Conservation (phyloP, 2,113 vertebrate genomes). For the Ceratotherium simum region DNA sequence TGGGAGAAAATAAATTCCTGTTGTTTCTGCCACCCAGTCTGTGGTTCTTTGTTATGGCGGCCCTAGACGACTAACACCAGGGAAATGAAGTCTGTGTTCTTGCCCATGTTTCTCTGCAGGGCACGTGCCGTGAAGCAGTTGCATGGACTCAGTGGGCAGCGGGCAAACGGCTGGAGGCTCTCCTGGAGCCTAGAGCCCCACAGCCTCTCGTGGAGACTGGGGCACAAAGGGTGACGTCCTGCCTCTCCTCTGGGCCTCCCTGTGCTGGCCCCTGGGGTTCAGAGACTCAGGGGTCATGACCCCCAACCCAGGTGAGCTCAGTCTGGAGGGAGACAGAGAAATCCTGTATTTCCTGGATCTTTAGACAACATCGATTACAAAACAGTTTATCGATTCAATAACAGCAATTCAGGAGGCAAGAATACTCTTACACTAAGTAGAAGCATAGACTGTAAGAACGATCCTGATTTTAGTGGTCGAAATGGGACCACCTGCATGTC, state of each 20-base stretch:
- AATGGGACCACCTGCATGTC: not conserved
- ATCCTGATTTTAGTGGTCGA: not conserved
- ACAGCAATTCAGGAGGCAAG: not conserved
- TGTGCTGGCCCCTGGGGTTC: not conserved
- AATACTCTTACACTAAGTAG: not conserved
- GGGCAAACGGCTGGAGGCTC: not conserved
- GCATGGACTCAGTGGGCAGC: not conserved
- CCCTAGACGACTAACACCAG: not conserved
- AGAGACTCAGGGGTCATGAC: not conserved
- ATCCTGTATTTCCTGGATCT: not conserved
- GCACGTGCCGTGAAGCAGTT: rapidly evolving
- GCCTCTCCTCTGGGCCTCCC: not conserved
- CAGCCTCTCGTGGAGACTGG: not conserved
- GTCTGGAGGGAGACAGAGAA: not conserved
- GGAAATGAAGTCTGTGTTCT: not conserved
- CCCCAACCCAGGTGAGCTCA: not conserved
- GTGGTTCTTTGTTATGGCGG: too few species aligned
- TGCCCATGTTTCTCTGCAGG: not conserved
- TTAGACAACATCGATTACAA: not conserved
- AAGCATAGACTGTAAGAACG: not conserved
- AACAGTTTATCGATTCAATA: not conserved
- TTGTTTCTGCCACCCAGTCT: too few species aligned
- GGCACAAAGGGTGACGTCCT: not conserved
- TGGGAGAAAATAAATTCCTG: not conserved
- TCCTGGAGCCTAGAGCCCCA: not conserved